Evolutionary conservation across 2,888 invertebrate species (phyloP).

Genomic region (Lacanobia wlatinum): DNA sequence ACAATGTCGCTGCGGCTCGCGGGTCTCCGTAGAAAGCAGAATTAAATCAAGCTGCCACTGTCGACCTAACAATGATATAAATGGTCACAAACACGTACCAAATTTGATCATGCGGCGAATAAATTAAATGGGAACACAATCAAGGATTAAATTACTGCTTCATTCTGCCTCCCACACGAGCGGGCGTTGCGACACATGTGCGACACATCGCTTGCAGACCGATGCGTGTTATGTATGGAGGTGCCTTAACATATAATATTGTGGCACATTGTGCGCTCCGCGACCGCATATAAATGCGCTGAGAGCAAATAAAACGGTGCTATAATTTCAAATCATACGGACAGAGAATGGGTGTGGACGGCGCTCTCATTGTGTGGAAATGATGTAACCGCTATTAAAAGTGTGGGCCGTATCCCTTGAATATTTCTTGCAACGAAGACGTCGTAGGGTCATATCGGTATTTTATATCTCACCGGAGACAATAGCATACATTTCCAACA

Average conservation of each 20-base stretch:
- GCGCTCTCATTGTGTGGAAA: conserved; percentile 91
- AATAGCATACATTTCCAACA: conserved; percentile 89
- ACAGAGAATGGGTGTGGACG: conserved; percentile 91
- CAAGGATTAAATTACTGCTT: conserved; percentile 90
- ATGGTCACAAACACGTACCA: conserved; percentile 87
- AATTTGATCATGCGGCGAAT: conserved; percentile 89
- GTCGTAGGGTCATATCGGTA: conserved; percentile 90
- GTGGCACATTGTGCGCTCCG: conserved; percentile 87
- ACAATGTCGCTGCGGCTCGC: conserved; percentile 68
- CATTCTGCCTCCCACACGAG: conserved; percentile 88
- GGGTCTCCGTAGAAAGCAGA: conserved; percentile 73
- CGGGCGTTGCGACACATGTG: conserved; percentile 83
- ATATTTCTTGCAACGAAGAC: conserved; percentile 91
- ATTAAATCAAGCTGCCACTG: conserved; percentile 78
- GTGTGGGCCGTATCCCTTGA: conserved; percentile 91
- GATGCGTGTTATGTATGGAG: conserved; percentile 80
- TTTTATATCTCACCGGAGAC: conserved; percentile 90
- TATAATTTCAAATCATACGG: conserved; percentile 91
- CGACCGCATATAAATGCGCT: conserved; percentile 90
- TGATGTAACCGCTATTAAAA: conserved; percentile 91
- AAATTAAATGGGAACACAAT: conserved; percentile 90
- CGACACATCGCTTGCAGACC: conserved; percentile 81
- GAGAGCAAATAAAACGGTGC: conserved; percentile 91
- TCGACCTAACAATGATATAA: conserved; percentile 81
- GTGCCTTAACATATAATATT: conserved; percentile 88